phyloP scores from a whole-genome alignment of 2,888 invertebrate species.

The Drosophila setosimentum region DNA sequence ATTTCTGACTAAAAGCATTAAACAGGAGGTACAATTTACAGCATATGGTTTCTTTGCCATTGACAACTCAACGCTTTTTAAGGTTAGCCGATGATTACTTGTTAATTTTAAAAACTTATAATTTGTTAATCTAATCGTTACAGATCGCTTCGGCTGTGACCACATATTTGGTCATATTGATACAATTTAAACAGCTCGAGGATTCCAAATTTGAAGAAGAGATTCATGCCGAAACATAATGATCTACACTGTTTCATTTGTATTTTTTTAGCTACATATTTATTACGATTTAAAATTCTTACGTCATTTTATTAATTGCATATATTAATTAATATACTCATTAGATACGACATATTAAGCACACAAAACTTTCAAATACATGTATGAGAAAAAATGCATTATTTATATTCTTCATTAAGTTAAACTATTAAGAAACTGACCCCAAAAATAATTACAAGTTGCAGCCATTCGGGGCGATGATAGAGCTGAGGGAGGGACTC shows the following conservation, averaged over 20 bases:
- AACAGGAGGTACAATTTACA: slow-evolving; percentile 84
- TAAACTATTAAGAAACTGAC: slow-evolving; percentile 61
- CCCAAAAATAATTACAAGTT: slow-evolving; percentile 38
- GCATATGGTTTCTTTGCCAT: slow-evolving; percentile 85
- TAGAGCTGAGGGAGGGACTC: not conserved
- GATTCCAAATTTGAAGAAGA: slow-evolving; percentile 80
- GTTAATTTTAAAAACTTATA: not conserved
- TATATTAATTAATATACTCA: slow-evolving; percentile 45
- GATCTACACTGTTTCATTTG: slow-evolving; percentile 23
- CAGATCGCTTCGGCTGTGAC: slow-evolving; percentile 85
- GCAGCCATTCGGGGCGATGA: slow-evolving; percentile 16
- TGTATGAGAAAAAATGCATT: slow-evolving; percentile 29
- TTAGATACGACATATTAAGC: slow-evolving; percentile 22
- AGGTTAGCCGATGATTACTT: slow-evolving; percentile 61
- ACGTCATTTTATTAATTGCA: slow-evolving; percentile 64
- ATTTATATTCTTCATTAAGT: slow-evolving; percentile 13
- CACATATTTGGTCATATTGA: slow-evolving; percentile 84
- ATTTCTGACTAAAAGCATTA: slow-evolving; percentile 84
- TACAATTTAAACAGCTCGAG: slow-evolving; percentile 85
- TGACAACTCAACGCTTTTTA: slow-evolving; percentile 84
- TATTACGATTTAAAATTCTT: slow-evolving; percentile 65
- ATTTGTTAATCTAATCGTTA: not conserved
- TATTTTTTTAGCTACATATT: slow-evolving; percentile 53
- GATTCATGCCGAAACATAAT: slow-evolving; percentile 14
- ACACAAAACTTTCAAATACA: slow-evolving; percentile 33